These are phyloP conservation scores for Amphiprion percula DNA, from an alignment of 2,113 vertebrate species.

Conservation along the genomic window DNA sequence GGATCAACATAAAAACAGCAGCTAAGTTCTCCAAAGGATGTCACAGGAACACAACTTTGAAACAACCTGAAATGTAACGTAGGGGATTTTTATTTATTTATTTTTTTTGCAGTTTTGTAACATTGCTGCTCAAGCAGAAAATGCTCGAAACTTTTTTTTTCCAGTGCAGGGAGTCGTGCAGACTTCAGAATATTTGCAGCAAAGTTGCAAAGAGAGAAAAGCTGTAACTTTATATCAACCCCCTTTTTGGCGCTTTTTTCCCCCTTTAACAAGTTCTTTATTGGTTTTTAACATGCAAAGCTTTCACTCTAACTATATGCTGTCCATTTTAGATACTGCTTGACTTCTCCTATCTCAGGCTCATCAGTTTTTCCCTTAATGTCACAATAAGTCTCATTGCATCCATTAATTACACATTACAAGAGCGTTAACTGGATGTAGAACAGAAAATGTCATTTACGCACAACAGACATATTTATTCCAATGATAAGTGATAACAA, in stretches of 20 bases:
- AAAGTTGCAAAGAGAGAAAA: constrained; percentile 30
- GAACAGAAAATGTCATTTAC: too few species aligned
- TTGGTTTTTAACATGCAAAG: too few species aligned
- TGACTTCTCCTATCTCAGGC: too few species aligned
- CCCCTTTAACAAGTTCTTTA: too few species aligned
- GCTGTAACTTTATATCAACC: constrained; percentile 1
- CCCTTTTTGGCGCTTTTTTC: background rate
- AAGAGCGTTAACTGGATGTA: too few species aligned
- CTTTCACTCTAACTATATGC: too few species aligned
- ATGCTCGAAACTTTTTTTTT: constrained; percentile 35
- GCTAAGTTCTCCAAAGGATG: constrained; percentile 54
- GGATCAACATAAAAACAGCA: constrained; percentile 59
- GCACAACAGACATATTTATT: too few species aligned
- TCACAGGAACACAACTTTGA: constrained; percentile 58
- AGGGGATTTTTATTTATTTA: constrained; percentile 50
- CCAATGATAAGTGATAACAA: too few species aligned
- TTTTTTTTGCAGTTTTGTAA: constrained; percentile 51
- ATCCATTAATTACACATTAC: too few species aligned
- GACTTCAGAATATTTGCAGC: constrained; percentile 10
- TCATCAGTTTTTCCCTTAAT: too few species aligned
- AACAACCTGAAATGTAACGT: constrained; percentile 58
- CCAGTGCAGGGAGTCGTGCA: background rate
- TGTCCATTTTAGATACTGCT: too few species aligned
- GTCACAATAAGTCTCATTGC: too few species aligned
- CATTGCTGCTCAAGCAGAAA: constrained; percentile 65